Percentiles rank a stretch among this genome's conserved stretches.
Conservation (phyloP, 2,797 vertebrate genomes). For the Danio albolineatus region DNA sequence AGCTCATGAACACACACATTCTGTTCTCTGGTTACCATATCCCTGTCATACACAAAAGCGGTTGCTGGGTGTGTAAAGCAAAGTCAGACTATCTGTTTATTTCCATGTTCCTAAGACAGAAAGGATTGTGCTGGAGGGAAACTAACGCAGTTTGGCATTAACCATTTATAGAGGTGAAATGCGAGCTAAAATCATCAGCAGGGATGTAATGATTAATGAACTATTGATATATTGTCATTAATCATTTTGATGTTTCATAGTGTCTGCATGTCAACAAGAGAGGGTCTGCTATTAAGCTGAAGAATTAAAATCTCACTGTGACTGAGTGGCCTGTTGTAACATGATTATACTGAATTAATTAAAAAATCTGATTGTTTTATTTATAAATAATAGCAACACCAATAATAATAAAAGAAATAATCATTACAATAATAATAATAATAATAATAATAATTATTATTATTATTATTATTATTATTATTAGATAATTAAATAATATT, state of each 20-base stretch:
- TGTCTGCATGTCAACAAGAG: background rate
- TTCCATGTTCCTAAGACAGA: background rate
- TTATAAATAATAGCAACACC: no score
- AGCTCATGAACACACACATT: background rate
- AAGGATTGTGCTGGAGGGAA: background rate
- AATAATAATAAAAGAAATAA: no score
- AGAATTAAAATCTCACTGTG: background rate
- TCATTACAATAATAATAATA: no score
- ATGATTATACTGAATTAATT: no score
- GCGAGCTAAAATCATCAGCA: background rate
- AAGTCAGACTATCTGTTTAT: background rate
- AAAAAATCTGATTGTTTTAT: no score
- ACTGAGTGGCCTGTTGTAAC: background rate
- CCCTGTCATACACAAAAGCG: conserved; percentile 21
- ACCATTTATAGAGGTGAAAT: background rate
- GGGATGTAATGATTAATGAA: no score
- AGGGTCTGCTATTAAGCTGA: background rate
- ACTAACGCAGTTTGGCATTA: background rate
- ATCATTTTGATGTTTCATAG: background rate
- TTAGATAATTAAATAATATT: no score
- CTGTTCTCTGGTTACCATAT: conserved; percentile 21
- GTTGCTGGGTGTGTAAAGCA: conserved; percentile 19
- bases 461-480: no score
- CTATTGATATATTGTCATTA: background rate
- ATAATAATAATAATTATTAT: no score